These are phyloP conservation scores for Chelonus formosanus DNA, from an alignment of 2,888 invertebrate genomes.

Conservation along the genomic window DNA sequence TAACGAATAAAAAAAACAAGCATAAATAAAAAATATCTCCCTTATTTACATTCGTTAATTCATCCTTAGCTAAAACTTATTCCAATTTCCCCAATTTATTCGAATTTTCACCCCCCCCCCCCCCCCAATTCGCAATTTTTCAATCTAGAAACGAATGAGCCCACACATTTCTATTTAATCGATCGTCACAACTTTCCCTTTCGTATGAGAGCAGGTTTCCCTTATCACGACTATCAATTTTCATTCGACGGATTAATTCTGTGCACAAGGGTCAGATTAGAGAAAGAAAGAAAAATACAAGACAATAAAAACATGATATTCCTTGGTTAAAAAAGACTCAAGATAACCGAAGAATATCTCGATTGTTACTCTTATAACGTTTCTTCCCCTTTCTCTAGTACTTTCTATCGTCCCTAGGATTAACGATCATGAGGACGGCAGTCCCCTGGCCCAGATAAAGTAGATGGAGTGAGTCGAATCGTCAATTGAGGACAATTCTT, in stretches of 20 bases:
- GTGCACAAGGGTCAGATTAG: constrained; percentile 18
- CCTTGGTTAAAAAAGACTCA: constrained; percentile 3
- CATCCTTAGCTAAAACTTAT: too few relatives aligned
- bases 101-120: too few relatives aligned
- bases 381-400: constrained; percentile 9
- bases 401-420: constrained; percentile 10
- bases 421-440: constrained; percentile 24
- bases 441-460: constrained; percentile 26
- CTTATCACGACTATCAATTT: constrained; percentile 20
- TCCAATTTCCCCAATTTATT: too few relatives aligned
- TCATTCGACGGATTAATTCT: constrained; percentile 26
- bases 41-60: too few relatives aligned
- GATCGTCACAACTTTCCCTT: constrained; percentile 12
- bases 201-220: constrained; percentile 1
- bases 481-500: constrained; percentile 33
- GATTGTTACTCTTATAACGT: constrained; percentile 17
- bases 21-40: too few relatives aligned
- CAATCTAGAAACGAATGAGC: constrained; percentile 19
- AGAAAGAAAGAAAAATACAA: constrained; percentile 7
- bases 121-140: constrained; percentile 20
- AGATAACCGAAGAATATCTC: constrained; percentile 18
- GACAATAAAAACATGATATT: constrained; percentile 16
- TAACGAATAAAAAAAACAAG: too few relatives aligned
- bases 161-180: constrained; percentile 30
- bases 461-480: constrained; percentile 24